Evolutionary conservation across 1,140 invertebrate species (phyloP).

Genomic region (Sarcophaga bullata): DNA sequence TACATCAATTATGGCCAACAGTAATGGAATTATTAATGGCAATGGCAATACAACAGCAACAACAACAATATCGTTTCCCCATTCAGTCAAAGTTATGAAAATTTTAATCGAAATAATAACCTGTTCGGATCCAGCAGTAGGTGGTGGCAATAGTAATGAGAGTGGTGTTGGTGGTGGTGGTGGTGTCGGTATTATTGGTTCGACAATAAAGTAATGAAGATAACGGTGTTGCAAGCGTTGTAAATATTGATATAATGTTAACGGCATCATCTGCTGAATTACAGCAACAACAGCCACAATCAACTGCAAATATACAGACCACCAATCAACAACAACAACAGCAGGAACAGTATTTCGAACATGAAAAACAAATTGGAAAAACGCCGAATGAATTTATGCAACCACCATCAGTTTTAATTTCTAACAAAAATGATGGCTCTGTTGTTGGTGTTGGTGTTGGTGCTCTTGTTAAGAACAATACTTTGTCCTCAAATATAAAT

Average conservation of each 20-base stretch:
- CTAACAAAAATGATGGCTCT: slow-evolving; percentile 56
- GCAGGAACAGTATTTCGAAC: not conserved
- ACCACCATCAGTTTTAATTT: slow-evolving; percentile 55
- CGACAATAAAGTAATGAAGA: slow-evolving; percentile 53
- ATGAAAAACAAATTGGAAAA: slow-evolving; percentile 42
- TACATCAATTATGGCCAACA: slow-evolving; percentile 44
- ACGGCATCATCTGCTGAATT: slow-evolving; percentile 60
- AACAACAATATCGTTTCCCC: slow-evolving; percentile 36
- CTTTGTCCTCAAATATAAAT: slow-evolving; percentile 25
- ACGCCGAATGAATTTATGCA: not conserved
- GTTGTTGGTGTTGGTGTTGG: slow-evolving; percentile 15
- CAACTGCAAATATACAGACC: not conserved
- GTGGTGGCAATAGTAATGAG: not conserved
- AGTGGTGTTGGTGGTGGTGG: not conserved
- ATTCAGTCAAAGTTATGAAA: slow-evolving; percentile 49
- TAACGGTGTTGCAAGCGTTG: slow-evolving; percentile 62
- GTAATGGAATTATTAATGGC: slow-evolving; percentile 45
- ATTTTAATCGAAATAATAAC: slow-evolving; percentile 46
- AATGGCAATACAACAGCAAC: slow-evolving; percentile 40
- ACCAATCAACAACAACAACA: slow-evolving; percentile 42
- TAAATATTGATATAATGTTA: slow-evolving; percentile 65
- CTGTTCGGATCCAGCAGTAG: slow-evolving; percentile 45
- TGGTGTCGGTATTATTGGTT: not conserved
- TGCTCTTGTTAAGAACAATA: slow-evolving; percentile 31
- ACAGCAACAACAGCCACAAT: slow-evolving; percentile 46